These are phyloP conservation scores for Stenchaetothrips biformis DNA, from an alignment of 2,888 invertebrate species.

Conservation along the genomic window DNA sequence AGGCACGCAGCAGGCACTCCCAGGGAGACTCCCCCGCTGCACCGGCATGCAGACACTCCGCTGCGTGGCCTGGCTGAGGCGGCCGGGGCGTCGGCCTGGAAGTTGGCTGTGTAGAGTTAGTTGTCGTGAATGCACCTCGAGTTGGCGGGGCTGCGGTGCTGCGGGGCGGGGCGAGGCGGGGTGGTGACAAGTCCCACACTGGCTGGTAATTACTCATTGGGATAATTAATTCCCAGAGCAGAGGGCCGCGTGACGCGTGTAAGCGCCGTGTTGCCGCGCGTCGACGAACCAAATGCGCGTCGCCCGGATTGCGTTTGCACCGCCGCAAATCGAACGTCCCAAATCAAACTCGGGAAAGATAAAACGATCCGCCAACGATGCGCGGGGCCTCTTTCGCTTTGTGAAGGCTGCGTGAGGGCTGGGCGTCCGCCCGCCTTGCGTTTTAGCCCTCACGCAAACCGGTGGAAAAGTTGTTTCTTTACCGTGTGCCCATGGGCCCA, in stretches of 20 bases:
- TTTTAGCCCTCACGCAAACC: no score
- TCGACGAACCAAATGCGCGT: not conserved
- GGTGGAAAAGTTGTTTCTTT: no score
- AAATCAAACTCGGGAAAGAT: no score
- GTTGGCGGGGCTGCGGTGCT: not conserved
- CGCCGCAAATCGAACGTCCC: no score
- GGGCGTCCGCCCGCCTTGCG: no score
- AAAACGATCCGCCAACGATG: no score
- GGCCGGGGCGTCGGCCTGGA: not conserved
- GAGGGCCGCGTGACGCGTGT: not conserved
- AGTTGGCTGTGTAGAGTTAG: slow-evolving; percentile 19
- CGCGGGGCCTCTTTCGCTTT: no score
- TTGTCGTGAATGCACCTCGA: slow-evolving; percentile 21
- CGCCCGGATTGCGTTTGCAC: not conserved
- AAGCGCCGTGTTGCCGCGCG: not conserved
- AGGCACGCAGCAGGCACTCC: not conserved
- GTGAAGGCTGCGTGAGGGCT: no score
- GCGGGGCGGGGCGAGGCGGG: not conserved
- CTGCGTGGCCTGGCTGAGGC: not conserved
- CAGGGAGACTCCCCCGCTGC: not conserved
- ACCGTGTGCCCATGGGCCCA: no score
- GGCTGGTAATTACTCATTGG: slow-evolving; percentile 14
- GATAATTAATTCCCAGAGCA: not conserved
- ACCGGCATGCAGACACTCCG: no score
- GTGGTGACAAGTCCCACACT: not conserved